Evolutionary conservation across 2,888 invertebrate species (phyloP).

Genomic region (Hypsopygia costalis): DNA sequence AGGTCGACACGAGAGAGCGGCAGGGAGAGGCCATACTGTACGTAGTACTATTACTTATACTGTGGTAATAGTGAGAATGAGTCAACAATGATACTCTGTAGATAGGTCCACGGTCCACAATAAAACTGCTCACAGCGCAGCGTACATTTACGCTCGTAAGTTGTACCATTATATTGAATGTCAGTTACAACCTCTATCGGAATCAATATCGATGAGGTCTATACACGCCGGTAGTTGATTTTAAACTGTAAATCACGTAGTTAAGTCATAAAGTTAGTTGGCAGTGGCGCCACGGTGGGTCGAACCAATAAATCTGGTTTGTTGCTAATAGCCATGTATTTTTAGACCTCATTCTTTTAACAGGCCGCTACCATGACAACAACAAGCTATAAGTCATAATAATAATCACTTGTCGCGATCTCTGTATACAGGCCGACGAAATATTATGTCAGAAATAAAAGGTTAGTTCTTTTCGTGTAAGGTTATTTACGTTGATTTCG

Average conservation of each 20-base stretch:
- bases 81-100: slow-evolving; percentile 5
- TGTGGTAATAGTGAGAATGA: too few relatives aligned
- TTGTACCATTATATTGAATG: slow-evolving; percentile 17
- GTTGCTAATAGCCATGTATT: slow-evolving; percentile 49
- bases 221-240: slow-evolving; percentile 23
- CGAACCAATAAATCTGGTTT: slow-evolving; percentile 48
- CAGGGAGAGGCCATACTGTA: too few relatives aligned
- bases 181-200: slow-evolving; percentile 16
- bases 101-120: slow-evolving; percentile 4
- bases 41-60: too few relatives aligned
- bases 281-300: slow-evolving; percentile 23
- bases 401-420: slow-evolving; percentile 8
- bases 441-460: slow-evolving; percentile 1
- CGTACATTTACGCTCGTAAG: slow-evolving; percentile 14
- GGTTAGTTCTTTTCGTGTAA: neutral
- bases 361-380: slow-evolving; percentile 32
- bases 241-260: slow-evolving; percentile 27
- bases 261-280: slow-evolving; percentile 29
- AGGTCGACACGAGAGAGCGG: too few relatives aligned
- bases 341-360: slow-evolving; percentile 43
- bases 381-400: slow-evolving; percentile 16
- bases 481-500: too few relatives aligned
- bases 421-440: slow-evolving; percentile 2
- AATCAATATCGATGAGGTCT: slow-evolving; percentile 12
- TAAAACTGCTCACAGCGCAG: too few relatives aligned